Percentiles rank a stretch among this genome's conserved stretches.
Evolutionary conservation across 2,888 invertebrate species (phyloP).

Genomic region (Drosophila eohydei): DNA sequence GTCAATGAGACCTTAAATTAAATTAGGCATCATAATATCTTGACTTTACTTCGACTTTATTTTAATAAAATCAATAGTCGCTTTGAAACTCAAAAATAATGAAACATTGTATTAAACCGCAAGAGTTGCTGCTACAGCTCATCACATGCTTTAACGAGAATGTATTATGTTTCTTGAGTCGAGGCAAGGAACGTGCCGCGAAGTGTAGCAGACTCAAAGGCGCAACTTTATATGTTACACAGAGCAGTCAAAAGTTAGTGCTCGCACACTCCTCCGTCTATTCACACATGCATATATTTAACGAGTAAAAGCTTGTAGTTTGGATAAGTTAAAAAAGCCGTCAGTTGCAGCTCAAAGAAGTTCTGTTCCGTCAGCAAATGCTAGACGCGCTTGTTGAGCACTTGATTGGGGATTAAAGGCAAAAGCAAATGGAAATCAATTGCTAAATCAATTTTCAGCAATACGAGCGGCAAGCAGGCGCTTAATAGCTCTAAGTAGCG

Average conservation of each 20-base stretch:
- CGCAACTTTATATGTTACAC: constrained; percentile 29
- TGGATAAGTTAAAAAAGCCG: constrained; percentile 6
- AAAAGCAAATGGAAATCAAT: constrained; percentile 30
- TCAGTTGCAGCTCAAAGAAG: constrained; percentile 9
- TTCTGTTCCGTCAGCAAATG: background rate
- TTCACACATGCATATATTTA: background rate
- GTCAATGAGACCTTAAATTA: background rate
- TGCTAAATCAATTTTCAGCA: constrained; percentile 23
- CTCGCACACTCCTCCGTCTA: background rate
- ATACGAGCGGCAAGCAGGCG: constrained; percentile 17
- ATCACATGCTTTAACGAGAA: constrained; percentile 3
- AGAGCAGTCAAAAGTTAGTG: constrained; percentile 20
- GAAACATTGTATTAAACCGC: background rate
- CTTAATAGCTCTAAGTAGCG: constrained; percentile 31
- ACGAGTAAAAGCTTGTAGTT: constrained; percentile 5
- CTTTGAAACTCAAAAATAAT: background rate
- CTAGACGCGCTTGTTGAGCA: constrained; percentile 1
- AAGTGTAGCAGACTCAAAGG: constrained; percentile 37
- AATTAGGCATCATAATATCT: background rate
- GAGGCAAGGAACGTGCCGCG: constrained; percentile 1
- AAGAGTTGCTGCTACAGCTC: constrained; percentile 1
- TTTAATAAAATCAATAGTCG: constrained; percentile 5
- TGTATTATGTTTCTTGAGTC: constrained; percentile 7
- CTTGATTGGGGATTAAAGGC: constrained; percentile 14
- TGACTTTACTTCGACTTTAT: background rate